Conservation (phyloP, 2,797 vertebrate genomes). For the Sebastes aleutianus region DNA sequence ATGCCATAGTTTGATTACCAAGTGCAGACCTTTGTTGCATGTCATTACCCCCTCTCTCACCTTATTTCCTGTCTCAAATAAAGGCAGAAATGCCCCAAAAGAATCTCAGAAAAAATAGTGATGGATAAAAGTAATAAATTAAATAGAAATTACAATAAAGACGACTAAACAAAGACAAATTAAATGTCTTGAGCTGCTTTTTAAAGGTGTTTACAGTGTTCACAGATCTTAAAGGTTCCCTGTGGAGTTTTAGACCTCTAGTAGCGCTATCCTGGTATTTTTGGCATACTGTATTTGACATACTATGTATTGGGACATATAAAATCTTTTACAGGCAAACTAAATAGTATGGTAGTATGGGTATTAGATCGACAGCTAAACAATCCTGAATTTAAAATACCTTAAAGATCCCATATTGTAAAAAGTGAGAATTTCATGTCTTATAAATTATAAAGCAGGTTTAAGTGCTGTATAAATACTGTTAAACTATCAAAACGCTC, state of each 20-base stretch:
- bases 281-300: too few relatives aligned
- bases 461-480: too few relatives aligned
- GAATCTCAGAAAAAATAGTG: not conserved
- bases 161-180: not conserved
- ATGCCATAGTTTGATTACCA: not conserved
- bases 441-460: too few relatives aligned
- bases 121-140: not conserved
- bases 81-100: too few relatives aligned
- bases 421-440: too few relatives aligned
- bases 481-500: too few relatives aligned
- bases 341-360: too few relatives aligned
- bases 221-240: not conserved
- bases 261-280: too few relatives aligned
- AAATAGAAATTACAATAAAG: not conserved
- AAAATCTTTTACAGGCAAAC: too few relatives aligned
- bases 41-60: not conserved
- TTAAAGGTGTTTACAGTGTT: not conserved
- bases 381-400: not conserved
- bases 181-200: not conserved
- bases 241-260: not conserved
- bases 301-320: too few relatives aligned
- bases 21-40: not conserved
- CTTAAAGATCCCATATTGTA: too few relatives aligned
- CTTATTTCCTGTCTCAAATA: constrained; percentile 8
- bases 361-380: not conserved